Evolutionary conservation across 2,113 vertebrate species (phyloP), one percentile per base, ranked within the genome.

Genomic region (Pteruthius melanotis): DNA sequence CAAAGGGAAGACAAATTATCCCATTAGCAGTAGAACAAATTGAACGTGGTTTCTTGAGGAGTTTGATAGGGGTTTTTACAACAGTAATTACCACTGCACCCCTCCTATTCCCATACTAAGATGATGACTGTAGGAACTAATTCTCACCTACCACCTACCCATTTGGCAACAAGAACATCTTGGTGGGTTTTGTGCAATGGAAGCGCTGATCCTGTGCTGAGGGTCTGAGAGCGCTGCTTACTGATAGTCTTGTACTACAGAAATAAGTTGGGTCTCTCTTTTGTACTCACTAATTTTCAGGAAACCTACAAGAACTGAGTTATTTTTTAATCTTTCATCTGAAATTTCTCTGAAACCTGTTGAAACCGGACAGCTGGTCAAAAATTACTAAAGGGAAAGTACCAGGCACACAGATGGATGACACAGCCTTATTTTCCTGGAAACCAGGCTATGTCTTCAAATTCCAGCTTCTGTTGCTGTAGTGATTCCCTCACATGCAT

Each of bases 191-290:
- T 2, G 0, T 59, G 42, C 24, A 57, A 40, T 22, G 9, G 52
- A 27, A 49, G 23, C 0, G 0, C 6, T 39, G 26, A 50, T 47
- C 47, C 39, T 61, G 26, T 5, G 8, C 1, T 7, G 0, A 1
- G 0, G 1, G 18, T 63, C 61, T 45, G n/a, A 35, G 28, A 63
- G 31, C 4, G 3, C 44, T 59, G 26, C 7, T 59, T 40, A 35
- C 21, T 42, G 42, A 47, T 49, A 19, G 11, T 49, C 14, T 47
- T 33, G 59, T 21, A 16, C 8, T 14, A 40, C 2, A 11, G 13
- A 9, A 82, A 35, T 27, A 78, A 40, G 1, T 24, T 69, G 17
- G 2, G 33, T 76, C 27, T 60, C 13, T 21, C 22, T 86, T 74
- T 31, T 81, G 6, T 42, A 61, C 19, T 26, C 17, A 20, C 18